Percentiles rank a stretch among this genome's conserved stretches.
phyloP scores from a whole-genome alignment of 2,113 vertebrate genomes.

The Pseudorhombus dupliciocellatus region DNA sequence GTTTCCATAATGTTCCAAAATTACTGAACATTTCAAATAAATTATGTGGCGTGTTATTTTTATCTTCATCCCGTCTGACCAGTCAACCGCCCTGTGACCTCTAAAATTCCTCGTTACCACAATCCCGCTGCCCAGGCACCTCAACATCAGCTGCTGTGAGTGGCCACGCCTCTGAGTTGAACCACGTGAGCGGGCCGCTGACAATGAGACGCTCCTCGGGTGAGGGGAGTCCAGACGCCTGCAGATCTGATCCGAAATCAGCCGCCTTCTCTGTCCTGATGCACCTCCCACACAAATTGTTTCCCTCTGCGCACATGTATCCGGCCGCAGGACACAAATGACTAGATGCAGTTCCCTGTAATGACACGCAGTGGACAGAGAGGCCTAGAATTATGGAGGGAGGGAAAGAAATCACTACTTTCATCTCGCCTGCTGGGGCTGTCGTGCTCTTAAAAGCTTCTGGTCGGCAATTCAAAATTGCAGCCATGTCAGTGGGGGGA shows the following conservation, averaged over 20 bases:
- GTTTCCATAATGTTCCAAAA: no score
- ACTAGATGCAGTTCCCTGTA: conserved; percentile 79
- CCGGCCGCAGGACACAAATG: conserved; percentile 83
- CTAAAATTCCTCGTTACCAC: no score
- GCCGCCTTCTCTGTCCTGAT: conserved; percentile 60
- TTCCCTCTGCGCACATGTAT: conserved; percentile 78
- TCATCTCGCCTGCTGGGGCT: conserved; percentile 70
- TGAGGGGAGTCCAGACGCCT: conserved; percentile 47
- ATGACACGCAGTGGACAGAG: conserved; percentile 79
- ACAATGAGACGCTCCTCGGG: conserved; percentile 32
- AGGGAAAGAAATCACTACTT: conserved; percentile 68
- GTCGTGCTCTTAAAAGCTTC: conserved; percentile 55
- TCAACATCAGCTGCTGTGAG: background rate
- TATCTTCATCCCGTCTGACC: no score
- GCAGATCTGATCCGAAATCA: conserved; percentile 67
- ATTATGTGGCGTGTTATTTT: no score
- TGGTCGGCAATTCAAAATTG: conserved; percentile 58
- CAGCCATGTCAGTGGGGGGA: conserved; percentile 33
- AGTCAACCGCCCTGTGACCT: no score
- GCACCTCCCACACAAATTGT: conserved; percentile 77
- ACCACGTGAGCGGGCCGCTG: conserved; percentile 6
- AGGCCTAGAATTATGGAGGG: conserved; percentile 77
- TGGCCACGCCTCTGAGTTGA: conserved; percentile 12
- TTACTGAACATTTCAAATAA: no score
- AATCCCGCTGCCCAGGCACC: background rate